Base-by-base conservation (phyloP, 64 coral and sea anemone species). In the Porites lutea region DNA sequence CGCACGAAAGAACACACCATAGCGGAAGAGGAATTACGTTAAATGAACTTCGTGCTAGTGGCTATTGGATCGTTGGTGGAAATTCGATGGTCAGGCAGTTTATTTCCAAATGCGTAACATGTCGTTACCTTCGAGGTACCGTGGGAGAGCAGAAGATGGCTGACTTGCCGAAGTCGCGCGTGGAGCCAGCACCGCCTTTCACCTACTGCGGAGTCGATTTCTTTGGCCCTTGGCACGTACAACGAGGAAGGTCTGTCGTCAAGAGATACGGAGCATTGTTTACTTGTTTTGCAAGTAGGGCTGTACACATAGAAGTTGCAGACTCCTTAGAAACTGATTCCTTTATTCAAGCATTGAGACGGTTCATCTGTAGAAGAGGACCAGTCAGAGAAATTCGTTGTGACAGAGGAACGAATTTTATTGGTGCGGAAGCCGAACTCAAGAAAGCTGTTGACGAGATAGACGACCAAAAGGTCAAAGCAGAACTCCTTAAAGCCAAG, bases 371-470 rank as follows among this genome's bases (percentile, higher is more conserved):
- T 37, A 37, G 53, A 60, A 79, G 53, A 37, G 27, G 27, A 37
- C 27, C 27, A 37, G 27, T 37, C 27, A 37, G 27, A 37, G 27
- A 37, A 37, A 69, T 68, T n/a, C 51, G 49, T 11, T 81, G 65
- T 44, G 55, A 93, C 12, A 82, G 65, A 49, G 65, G 83, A 71
- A 79, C 21, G 7, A 87, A 93, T 86, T 87, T 72, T 27, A 79
- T 79, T 12, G 55, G 48, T 37, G 27, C 27, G 27, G 27, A 94
- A 77, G 63, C 79, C 52, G 75, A 95, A 51, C 77, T 95, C 7
- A 90, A 87, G 52, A 90, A 79, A 52, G 66, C 82, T 44, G 13
- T 81, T 9, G 54, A 90, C 27, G 92, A 94, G 55, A 94, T 94
- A 53, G 78, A 94, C 23, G 65, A 81, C 19, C 45, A 66, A n/a